A percentile compares a stretch with the other conserved stretches of the same genome.
Evolutionary conservation across 2,888 invertebrate species (phyloP).

Genomic region (Neoitamus cyanurus): DNA sequence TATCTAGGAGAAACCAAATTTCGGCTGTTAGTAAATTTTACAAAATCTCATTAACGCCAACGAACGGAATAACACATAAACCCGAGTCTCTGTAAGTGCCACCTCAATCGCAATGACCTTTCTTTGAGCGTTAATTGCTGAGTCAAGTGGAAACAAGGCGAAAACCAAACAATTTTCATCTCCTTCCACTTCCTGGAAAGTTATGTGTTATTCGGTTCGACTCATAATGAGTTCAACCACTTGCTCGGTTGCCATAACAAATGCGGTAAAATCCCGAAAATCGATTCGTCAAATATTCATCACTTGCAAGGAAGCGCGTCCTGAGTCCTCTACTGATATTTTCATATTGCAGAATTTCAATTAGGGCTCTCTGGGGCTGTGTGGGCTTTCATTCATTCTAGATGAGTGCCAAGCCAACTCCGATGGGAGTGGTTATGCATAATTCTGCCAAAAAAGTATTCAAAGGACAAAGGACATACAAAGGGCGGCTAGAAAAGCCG

Average conservation of each 20-base stretch:
- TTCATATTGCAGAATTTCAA: constrained; percentile 33
- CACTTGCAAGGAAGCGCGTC: neutral
- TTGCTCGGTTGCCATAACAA: neutral
- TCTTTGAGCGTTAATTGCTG: neutral
- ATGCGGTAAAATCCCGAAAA: neutral
- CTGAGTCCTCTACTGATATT: neutral
- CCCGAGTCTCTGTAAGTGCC: neutral
- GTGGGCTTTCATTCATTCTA: neutral
- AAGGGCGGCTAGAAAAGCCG: neutral
- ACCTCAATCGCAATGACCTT: neutral
- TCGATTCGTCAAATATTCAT: constrained; percentile 33
- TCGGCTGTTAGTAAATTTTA: neutral
- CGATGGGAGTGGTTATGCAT: constrained; percentile 1
- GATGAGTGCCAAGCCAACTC: neutral
- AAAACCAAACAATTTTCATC: neutral
- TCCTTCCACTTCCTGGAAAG: neutral
- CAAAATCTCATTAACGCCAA: too few species aligned
- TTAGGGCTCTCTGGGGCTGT: neutral
- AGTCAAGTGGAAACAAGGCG: neutral
- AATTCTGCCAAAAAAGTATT: constrained; percentile 13
- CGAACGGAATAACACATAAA: neutral
- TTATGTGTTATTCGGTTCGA: neutral
- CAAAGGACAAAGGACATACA: neutral
- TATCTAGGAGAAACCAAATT: neutral
- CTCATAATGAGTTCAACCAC: constrained; percentile 1